These are phyloP conservation scores for Ptyas mucosa DNA, from an alignment of 2,113 vertebrate species.

Conservation along the genomic window DNA sequence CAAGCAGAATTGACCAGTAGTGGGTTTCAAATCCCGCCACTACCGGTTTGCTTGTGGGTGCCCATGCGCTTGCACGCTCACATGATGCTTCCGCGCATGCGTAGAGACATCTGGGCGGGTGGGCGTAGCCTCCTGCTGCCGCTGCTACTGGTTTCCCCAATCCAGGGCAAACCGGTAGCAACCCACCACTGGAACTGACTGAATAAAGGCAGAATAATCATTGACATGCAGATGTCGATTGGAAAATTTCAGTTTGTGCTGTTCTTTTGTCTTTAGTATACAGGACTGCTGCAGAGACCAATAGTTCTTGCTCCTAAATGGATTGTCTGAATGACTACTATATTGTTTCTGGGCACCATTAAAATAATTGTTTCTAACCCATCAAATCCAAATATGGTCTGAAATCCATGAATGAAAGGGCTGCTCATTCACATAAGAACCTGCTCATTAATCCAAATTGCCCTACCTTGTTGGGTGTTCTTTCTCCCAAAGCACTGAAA, in stretches of 20 bases:
- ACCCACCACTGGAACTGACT: not conserved
- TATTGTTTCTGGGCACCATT: not conserved
- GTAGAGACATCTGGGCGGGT: too few species aligned
- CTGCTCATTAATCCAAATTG: not conserved
- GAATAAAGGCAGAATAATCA: not conserved
- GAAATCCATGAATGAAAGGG: not conserved
- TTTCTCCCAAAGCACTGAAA: not conserved
- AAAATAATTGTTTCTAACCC: not conserved
- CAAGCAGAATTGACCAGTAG: not conserved
- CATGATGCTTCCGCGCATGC: too few species aligned
- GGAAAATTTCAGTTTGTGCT: not conserved
- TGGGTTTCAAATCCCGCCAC: too few species aligned
- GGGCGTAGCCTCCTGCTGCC: too few species aligned
- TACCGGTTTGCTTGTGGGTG: too few species aligned
- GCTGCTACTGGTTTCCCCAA: too few species aligned
- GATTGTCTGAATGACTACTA: not conserved
- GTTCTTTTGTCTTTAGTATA: not conserved
- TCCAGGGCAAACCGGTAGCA: too few species aligned
- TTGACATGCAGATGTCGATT: not conserved
- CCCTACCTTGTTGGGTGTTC: not conserved
- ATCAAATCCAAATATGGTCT: not conserved
- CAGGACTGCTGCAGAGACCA: not conserved
- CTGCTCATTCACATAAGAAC: not conserved
- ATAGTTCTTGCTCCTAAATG: not conserved
- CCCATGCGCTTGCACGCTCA: too few species aligned